Percentiles rank a stretch among this genome's conserved stretches.
Evolutionary conservation across 2,888 invertebrate species (phyloP).

Genomic region (Acronicta psi): DNA sequence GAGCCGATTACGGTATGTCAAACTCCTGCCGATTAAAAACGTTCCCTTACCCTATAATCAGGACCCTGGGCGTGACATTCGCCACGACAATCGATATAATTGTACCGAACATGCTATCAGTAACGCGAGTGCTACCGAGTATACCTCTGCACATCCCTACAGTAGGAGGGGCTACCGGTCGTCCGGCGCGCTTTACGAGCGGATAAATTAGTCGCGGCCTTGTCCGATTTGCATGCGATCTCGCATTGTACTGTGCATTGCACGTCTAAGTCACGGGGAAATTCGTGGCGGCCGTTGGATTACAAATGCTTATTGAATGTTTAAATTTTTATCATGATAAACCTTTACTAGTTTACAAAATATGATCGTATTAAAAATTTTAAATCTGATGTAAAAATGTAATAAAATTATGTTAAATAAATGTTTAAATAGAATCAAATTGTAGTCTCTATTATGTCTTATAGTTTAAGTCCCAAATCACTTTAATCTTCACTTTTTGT

Average conservation of each 20-base stretch:
- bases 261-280: constrained; percentile 25
- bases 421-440: too few species aligned
- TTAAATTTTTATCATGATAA: neutral
- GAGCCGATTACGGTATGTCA: too few species aligned
- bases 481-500: too few species aligned
- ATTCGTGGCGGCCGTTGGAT: neutral
- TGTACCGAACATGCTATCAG: neutral
- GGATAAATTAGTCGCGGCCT: constrained; percentile 50
- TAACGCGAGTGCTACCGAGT: neutral
- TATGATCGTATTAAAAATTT: neutral
- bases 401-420: too few species aligned
- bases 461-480: too few species aligned
- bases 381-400: too few species aligned
- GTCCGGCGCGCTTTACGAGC: constrained; percentile 37
- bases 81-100: neutral
- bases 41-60: too few species aligned
- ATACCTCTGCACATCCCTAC: constrained; percentile 8
- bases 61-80: too few species aligned
- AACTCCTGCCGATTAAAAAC: too few species aligned
- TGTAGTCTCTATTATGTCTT: too few species aligned
- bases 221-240: constrained; percentile 49
- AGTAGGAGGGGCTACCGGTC: constrained; percentile 16
- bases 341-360: neutral
- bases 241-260: constrained; percentile 23
- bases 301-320: neutral